A percentile compares a stretch with the other conserved stretches of the same genome.
These are phyloP conservation scores for Nylanderia fulva DNA, from an alignment of 1,140 invertebrate genomes.

Conservation along the genomic window DNA sequence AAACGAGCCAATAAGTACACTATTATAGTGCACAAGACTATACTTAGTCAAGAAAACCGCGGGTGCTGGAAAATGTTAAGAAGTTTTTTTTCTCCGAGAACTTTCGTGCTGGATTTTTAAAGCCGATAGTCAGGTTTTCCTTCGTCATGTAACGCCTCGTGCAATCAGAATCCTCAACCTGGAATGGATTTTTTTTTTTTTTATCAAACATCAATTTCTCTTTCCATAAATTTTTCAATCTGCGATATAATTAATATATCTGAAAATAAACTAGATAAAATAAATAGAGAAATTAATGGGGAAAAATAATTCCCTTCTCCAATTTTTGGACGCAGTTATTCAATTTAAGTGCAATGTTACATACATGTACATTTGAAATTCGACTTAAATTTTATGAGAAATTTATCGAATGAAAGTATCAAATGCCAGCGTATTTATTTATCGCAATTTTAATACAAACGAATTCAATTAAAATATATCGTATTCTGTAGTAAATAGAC, in stretches of 20 bases:
- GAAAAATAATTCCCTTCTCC: not conserved
- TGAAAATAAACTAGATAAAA: not conserved
- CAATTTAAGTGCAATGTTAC: not conserved
- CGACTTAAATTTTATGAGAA: not conserved
- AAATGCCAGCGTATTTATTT: not conserved
- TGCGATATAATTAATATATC: not conserved
- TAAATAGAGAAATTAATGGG: too few relatives aligned
- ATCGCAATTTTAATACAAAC: not conserved
- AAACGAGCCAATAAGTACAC: slow-evolving; percentile 41
- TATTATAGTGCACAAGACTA: slow-evolving; percentile 19
- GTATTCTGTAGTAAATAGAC: not conserved
- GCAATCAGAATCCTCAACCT: not conserved
- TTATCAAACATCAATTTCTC: not conserved
- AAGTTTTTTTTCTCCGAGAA: slow-evolving; percentile 24
- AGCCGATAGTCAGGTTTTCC: not conserved
- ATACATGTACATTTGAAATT: not conserved
- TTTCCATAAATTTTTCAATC: not conserved
- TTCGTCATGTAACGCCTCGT: not conserved
- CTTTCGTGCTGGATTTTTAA: slow-evolving; percentile 1
- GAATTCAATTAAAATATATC: not conserved
- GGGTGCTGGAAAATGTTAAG: slow-evolving; percentile 9
- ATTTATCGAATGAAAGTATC: not conserved
- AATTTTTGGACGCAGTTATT: not conserved
- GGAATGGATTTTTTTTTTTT: not conserved
- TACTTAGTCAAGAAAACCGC: not conserved